These are phyloP conservation scores for Potorous gilbertii DNA, from an alignment of 2,797 vertebrate genomes.

Conservation along the genomic window DNA sequence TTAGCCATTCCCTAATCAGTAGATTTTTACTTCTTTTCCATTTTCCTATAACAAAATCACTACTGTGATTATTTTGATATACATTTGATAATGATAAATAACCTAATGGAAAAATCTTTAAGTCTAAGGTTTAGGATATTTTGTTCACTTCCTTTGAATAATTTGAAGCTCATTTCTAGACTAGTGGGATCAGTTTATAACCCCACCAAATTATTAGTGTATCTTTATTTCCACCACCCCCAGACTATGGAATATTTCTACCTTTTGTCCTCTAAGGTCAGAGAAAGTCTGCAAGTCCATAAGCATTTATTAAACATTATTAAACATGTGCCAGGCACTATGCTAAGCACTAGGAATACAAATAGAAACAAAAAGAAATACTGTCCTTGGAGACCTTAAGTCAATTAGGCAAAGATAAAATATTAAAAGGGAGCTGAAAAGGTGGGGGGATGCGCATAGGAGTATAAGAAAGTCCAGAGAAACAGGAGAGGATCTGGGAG, in stretches of 20 bases:
- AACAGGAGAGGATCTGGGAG: not conserved
- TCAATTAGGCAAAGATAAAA: not conserved
- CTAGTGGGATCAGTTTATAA: not conserved
- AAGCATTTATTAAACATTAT: no score
- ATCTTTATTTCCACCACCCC: no score
- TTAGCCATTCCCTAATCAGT: not conserved
- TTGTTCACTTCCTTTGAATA: not conserved
- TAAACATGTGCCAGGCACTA: not conserved
- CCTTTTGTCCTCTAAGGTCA: no score
- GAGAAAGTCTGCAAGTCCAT: no score
- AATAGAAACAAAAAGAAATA: not conserved
- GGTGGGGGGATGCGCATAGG: not conserved
- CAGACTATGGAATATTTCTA: no score
- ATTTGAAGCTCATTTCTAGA: not conserved
- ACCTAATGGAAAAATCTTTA: not conserved
- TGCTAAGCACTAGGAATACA: not conserved
- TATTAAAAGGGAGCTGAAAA: not conserved
- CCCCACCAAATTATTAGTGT: no score
- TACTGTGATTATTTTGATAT: not conserved
- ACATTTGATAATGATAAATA: not conserved
- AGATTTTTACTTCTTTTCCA: not conserved
- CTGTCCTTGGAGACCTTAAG: not conserved
- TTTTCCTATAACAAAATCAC: not conserved
- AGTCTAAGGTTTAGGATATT: not conserved
- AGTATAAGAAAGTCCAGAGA: not conserved